Evolutionary conservation across 2,113 vertebrate species (phyloP).

Genomic region (Ailuropoda melanoleuca): DNA sequence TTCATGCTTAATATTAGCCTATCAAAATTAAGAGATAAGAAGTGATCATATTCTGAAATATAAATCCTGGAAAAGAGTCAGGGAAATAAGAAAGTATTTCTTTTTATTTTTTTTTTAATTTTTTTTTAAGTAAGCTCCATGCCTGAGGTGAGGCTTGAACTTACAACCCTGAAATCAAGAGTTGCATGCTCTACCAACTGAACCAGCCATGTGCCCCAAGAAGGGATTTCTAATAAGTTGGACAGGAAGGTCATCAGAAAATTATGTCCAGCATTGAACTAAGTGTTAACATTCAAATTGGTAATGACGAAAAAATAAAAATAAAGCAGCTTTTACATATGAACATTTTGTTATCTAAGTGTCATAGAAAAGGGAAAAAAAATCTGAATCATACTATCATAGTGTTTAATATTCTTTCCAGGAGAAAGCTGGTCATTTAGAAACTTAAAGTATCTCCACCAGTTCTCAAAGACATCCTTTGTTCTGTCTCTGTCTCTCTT

Average conservation of each 20-base stretch:
- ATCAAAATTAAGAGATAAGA: background rate
- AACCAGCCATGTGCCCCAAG: background rate
- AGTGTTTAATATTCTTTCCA: background rate
- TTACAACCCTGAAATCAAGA: background rate
- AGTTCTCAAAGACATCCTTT: background rate
- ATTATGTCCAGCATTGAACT: background rate
- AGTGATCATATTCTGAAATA: background rate
- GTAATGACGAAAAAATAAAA: background rate
- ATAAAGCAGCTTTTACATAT: background rate
- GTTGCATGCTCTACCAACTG: background rate
- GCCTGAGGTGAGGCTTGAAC: background rate
- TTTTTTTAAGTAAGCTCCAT: background rate
- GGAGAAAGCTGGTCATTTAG: background rate
- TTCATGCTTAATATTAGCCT: background rate
- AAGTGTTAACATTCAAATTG: constrained; percentile 21
- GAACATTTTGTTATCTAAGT: background rate
- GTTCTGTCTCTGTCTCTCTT: background rate
- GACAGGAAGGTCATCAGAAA: background rate
- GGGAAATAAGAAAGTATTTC: background rate
- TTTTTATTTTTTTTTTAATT: background rate
- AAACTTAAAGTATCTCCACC: background rate
- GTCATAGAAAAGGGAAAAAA: background rate
- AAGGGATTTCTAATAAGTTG: constrained; percentile 9
- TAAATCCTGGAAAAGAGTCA: background rate
- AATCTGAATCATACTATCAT: background rate